Evolutionary conservation across 2,113 vertebrate species (phyloP).

Genomic region (Thunnus thynnus): DNA sequence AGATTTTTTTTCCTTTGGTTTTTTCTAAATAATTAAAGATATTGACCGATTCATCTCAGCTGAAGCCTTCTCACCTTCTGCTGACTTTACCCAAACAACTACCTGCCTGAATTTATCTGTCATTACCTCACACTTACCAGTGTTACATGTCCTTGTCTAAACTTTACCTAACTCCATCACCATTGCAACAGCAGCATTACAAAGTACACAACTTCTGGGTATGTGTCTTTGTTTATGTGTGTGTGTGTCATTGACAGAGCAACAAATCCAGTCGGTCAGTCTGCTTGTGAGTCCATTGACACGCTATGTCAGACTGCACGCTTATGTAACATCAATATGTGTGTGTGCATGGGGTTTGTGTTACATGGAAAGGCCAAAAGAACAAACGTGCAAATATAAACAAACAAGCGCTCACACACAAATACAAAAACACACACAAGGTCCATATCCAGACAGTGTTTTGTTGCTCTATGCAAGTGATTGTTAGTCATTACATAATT

Average conservation of each 20-base stretch:
- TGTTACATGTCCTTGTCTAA: neutral
- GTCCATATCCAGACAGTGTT: constrained; percentile 51
- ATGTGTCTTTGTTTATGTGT: constrained; percentile 30
- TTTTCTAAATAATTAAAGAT: no score
- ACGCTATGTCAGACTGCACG: constrained; percentile 41
- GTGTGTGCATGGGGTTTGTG: constrained; percentile 21
- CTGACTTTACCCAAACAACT: neutral
- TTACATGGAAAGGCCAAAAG: constrained; percentile 61
- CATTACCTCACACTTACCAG: neutral
- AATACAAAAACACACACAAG: constrained; percentile 17
- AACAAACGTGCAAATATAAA: constrained; percentile 54
- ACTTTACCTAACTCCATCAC: neutral
- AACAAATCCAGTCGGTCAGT: constrained; percentile 59
- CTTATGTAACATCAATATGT: constrained; percentile 69
- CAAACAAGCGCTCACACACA: constrained; percentile 1
- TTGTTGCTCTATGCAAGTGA: constrained; percentile 33
- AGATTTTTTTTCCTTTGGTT: no score
- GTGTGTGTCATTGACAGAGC: constrained; percentile 43
- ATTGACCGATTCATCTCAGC: neutral
- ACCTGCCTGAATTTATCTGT: neutral
- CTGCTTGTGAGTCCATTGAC: constrained; percentile 65
- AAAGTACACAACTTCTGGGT: constrained; percentile 1
- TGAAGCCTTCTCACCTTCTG: neutral
- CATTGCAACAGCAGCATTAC: neutral
- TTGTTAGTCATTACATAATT: constrained; percentile 57